A percentile compares a stretch with the other conserved stretches of the same genome.
These are phyloP conservation scores for Acrocyrtus sp. DNA, from an alignment of 2,888 invertebrate genomes.

Conservation along the genomic window DNA sequence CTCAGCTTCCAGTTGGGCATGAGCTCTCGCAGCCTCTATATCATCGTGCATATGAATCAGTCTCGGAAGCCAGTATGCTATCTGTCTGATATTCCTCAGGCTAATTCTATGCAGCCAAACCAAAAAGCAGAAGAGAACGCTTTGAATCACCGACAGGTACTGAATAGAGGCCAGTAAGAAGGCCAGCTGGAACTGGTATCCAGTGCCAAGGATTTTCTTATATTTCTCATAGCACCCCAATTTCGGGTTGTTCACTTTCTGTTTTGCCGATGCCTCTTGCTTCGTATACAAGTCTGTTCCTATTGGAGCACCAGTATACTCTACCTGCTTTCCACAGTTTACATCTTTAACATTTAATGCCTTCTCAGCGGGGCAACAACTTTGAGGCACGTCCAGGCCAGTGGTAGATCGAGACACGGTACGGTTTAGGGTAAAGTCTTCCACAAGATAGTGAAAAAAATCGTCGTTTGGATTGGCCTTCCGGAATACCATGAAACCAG, in stretches of 20 bases:
- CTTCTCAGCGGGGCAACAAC: conserved; percentile 16
- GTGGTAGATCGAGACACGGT: conserved; percentile 30
- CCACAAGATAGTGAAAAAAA: conserved; percentile 31
- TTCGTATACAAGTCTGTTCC: neutral
- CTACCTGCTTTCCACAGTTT: conserved; percentile 24
- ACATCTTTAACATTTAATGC: neutral
- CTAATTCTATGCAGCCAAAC: conserved; percentile 30
- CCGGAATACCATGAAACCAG: conserved; percentile 25
- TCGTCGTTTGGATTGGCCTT: conserved; percentile 33
- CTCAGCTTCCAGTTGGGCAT: conserved; percentile 30
- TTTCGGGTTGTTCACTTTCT: conserved; percentile 24
- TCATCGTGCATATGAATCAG: conserved; percentile 13
- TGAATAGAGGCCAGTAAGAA: conserved; percentile 18
- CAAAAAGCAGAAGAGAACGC: conserved; percentile 2
- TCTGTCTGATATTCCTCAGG: conserved; percentile 35
- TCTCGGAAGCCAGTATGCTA: conserved; percentile 32
- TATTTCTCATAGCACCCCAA: conserved; percentile 41
- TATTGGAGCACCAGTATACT: conserved; percentile 16
- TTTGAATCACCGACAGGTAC: conserved; percentile 17
- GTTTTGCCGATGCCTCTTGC: conserved; percentile 15
- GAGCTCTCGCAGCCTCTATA: conserved; percentile 8
- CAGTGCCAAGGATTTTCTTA: conserved; percentile 10
- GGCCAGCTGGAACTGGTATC: conserved; percentile 19
- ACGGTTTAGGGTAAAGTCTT: conserved; percentile 13
- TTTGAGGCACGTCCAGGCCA: conserved; percentile 28